phyloP scores from a whole-genome alignment of 1,140 invertebrate species.

The Mercenaria mercenaria region DNA sequence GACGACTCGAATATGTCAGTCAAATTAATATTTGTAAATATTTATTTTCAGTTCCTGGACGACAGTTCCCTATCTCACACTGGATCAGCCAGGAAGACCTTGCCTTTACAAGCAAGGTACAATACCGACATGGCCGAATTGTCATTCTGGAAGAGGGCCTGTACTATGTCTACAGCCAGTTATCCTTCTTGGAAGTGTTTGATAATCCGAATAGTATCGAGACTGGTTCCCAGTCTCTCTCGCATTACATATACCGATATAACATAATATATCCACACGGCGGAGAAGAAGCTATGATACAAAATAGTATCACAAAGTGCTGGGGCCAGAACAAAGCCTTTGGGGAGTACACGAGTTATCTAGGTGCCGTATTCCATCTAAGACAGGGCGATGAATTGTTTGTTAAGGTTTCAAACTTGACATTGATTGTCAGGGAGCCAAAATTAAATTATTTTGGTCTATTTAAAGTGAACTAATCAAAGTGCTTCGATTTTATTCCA shows the following conservation, averaged over 20 bases:
- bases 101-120: slow-evolving; percentile 78
- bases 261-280: slow-evolving; percentile 82
- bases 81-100: slow-evolving; percentile 80
- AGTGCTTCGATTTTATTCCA: background rate
- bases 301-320: slow-evolving; percentile 83
- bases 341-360: slow-evolving; percentile 82
- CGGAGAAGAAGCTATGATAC: slow-evolving; percentile 81
- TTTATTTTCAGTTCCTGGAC: slow-evolving; percentile 76
- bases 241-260: slow-evolving; percentile 82
- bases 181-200: slow-evolving; percentile 80
- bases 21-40: no score
- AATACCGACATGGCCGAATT: slow-evolving; percentile 79
- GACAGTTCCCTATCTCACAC: slow-evolving; percentile 78
- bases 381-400: slow-evolving; percentile 81
- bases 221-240: slow-evolving; percentile 71
- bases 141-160: slow-evolving; percentile 79
- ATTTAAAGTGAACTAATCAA: slow-evolving; percentile 73
- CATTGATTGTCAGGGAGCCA: slow-evolving; percentile 76
- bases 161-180: slow-evolving; percentile 82
- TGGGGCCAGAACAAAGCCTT: slow-evolving; percentile 79
- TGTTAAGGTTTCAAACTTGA: slow-evolving; percentile 83
- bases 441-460: slow-evolving; percentile 83
- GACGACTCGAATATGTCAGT: no score
- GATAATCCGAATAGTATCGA: slow-evolving; percentile 58
- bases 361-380: slow-evolving; percentile 82